These are phyloP conservation scores for Arnoldichthys spilopterus DNA, from an alignment of 2,797 vertebrate species.

Conservation along the genomic window DNA sequence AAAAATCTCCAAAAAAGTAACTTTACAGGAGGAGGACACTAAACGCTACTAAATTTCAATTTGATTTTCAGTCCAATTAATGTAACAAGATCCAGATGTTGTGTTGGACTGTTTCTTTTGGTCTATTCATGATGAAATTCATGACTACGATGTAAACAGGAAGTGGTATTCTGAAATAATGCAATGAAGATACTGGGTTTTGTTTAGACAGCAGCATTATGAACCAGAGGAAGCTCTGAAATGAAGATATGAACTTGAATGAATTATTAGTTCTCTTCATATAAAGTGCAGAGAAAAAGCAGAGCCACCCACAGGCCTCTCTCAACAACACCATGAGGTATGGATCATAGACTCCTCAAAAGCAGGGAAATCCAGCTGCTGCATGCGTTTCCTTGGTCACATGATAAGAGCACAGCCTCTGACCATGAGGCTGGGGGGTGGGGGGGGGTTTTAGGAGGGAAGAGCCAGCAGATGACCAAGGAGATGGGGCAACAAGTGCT, in stretches of 20 bases:
- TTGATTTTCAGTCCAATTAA: too few species aligned
- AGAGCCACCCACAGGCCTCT: not conserved
- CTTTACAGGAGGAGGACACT: too few species aligned
- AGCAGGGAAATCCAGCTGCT: not conserved
- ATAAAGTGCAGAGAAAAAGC: not conserved
- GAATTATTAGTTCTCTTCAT: not conserved
- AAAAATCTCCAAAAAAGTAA: too few species aligned
- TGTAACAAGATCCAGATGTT: too few species aligned
- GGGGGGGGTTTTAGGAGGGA: not conserved
- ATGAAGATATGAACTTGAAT: not conserved
- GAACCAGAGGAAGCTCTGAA: too few species aligned
- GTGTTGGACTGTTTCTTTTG: too few species aligned
- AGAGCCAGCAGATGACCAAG: not conserved
- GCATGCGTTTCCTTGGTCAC: not conserved
- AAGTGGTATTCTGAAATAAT: too few species aligned
- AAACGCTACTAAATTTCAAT: too few species aligned
- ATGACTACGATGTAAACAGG: too few species aligned
- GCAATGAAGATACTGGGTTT: too few species aligned
- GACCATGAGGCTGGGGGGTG: not conserved
- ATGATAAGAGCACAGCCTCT: not conserved
- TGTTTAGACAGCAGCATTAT: too few species aligned
- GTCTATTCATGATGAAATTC: too few species aligned
- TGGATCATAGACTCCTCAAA: not conserved
- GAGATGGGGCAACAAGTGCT: conserved; percentile 23
- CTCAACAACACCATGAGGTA: not conserved